Evolutionary conservation across 2,888 invertebrate species (phyloP), one percentile per base, ranked within the genome.

Genomic region (Ypsolopha scabrella): DNA sequence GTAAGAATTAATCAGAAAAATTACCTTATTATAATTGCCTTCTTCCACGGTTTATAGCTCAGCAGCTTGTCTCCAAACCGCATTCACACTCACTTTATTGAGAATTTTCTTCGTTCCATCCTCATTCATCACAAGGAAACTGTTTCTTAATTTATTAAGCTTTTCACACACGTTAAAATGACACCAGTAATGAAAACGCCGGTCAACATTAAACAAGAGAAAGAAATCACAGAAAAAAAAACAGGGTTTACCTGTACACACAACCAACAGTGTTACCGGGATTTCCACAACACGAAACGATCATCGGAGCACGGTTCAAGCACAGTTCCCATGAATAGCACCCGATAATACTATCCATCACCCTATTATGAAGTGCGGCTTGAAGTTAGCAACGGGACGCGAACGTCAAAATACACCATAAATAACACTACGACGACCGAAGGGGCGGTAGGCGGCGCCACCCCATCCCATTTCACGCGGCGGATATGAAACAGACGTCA

Each of bases 311-410:
- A 72, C 73, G 61, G 65, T 69, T 74, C 68, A 61, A 67, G 68
- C 75, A 68, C 72, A 65, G 68, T 74, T 72, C 73, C 77, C 69
- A 65, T 73, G 76, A 77, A 78, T 72, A 76, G 69, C 81, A 70
- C 76, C 80, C 83, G 81, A 83, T 83, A 85, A 82, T 82, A 85
- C 79, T 79, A 83, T 82, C 80, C 82, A 83, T 85, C 85, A 82
- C 78, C 77, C 80, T 75, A 81, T 82, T 80, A 83, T 77, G 70
- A 76, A 67, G 62, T 57, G 68, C 78, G 72, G 71, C 72, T 64
- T 76, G 85, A 85, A 85, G 85, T 80, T 83, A 72, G 83, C 79
- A 68, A 64, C 81, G 73, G 9, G 72, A 65, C 68, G 68, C 62
- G 64, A 72, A 86, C 79, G 86, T 86, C 86, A 86, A 83, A 86